These are phyloP conservation scores for Amphipoea oculea DNA, from an alignment of 2,888 invertebrate species.

Conservation along the genomic window DNA sequence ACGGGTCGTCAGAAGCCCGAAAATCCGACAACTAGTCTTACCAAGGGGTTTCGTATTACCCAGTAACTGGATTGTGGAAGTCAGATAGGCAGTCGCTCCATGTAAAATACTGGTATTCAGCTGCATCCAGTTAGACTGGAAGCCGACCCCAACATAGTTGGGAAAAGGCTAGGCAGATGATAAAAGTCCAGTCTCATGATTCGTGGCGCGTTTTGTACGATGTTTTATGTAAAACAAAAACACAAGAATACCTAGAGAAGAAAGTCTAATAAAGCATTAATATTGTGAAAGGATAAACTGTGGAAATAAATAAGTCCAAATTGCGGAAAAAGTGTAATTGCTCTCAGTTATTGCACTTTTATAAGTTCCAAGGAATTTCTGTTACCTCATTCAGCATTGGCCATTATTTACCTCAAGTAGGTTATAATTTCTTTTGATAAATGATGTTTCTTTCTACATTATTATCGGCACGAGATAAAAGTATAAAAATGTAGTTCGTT, in stretches of 20 bases:
- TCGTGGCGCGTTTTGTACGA: no score
- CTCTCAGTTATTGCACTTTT: conserved; percentile 43
- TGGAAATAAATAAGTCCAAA: conserved; percentile 49
- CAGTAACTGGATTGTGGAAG: no score
- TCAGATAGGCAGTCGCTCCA: no score
- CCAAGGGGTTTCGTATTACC: no score
- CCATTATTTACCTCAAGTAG: conserved; percentile 22
- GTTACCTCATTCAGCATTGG: conserved; percentile 1
- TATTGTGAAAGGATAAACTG: conserved; percentile 13
- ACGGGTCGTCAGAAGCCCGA: no score
- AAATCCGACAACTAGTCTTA: no score
- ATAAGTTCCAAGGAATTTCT: conserved; percentile 11
- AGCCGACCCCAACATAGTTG: no score
- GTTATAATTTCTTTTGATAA: conserved; percentile 37
- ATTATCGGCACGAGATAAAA: conserved; percentile 17
- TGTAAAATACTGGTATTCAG: no score
- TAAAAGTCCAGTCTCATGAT: no score
- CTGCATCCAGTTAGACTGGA: no score
- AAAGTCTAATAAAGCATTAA: conserved; percentile 27
- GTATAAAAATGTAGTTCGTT: neutral
- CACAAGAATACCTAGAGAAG: conserved; percentile 11
- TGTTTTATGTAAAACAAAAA: conserved; percentile 17
- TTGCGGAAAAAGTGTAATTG: conserved; percentile 28
- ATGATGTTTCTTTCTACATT: conserved; percentile 27
- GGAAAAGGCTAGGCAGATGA: no score